Conservation (phyloP, 2,888 invertebrate species). For the Platynereis dumerilii region DNA sequence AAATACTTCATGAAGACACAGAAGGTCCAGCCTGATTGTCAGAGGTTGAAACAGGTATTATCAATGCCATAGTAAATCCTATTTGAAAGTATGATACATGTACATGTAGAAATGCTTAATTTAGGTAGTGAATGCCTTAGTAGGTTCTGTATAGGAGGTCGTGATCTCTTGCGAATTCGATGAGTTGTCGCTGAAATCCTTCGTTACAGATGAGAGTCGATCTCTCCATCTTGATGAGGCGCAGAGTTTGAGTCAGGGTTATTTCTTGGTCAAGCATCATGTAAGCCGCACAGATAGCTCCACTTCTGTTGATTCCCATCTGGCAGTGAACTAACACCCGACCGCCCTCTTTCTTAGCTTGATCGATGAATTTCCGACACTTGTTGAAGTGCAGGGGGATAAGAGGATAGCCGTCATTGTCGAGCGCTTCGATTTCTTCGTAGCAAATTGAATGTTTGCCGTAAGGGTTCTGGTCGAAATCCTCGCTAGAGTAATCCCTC, state of each 20-base stretch:
- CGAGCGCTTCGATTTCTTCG: slow-evolving; percentile 31
- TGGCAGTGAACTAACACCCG: slow-evolving; percentile 37
- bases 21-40: too few relatives aligned
- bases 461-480: slow-evolving; percentile 23
- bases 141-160: slow-evolving; percentile 18
- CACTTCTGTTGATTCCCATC: slow-evolving; percentile 38
- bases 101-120: too few relatives aligned
- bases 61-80: too few relatives aligned
- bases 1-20: too few relatives aligned
- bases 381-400: slow-evolving; percentile 28
- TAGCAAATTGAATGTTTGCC: slow-evolving; percentile 26
- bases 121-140: too few relatives aligned
- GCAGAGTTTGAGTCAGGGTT: slow-evolving; percentile 30
- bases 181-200: slow-evolving; percentile 35
- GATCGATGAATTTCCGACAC: slow-evolving; percentile 33
- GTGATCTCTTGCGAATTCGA: slow-evolving; percentile 33
- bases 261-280: slow-evolving; percentile 28
- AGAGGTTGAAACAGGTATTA: too few relatives aligned
- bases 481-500: slow-evolving; percentile 11
- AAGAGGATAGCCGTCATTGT: slow-evolving; percentile 34
- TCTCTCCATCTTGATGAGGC: slow-evolving; percentile 29
- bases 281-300: slow-evolving; percentile 38
- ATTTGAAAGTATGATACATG: too few relatives aligned
- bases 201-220: slow-evolving; percentile 34
- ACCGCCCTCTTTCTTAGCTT: slow-evolving; percentile 29